Evolutionary conservation across 2,888 invertebrate species (phyloP), one percentile per base, ranked within the genome.

Genomic region (Caenorhabditis panamensis): DNA sequence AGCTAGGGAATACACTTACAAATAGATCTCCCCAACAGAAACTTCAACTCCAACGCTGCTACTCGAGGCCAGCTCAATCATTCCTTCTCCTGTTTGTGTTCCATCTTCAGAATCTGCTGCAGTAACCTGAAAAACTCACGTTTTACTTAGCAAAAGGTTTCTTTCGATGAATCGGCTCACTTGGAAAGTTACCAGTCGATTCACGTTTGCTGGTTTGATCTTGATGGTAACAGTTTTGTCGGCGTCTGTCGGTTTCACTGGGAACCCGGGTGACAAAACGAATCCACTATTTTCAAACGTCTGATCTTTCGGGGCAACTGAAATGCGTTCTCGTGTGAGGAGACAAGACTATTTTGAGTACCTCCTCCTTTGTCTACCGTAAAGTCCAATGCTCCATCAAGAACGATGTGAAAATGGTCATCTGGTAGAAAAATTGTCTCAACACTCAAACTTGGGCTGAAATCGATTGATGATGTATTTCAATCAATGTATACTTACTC

Each of bases 331-430:
- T 69, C 20, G 51, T 9, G n/a, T n/a, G n/a, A n/a, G n/a, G n/a
- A n/a, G n/a, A n/a, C n/a, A n/a, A n/a, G n/a, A n/a, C n/a, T n/a
- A n/a, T n/a, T n/a, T n/a, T n/a, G n/a, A n/a, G n/a, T 47, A 31
- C 47, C 36, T 54, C 72, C 72, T 18, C 47, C 56, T 4, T 58
- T 47, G 0, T 5, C 1, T n/a, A n/a, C n/a, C n/a, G n/a, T n/a
- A n/a, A n/a, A n/a, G n/a, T n/a, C n/a, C n/a, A n/a, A n/a, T n/a
- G n/a, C 24, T 4, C 41, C 24, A 16, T 11, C 11, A 13, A 1
- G 24, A 13, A 16, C n/a, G 4, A 73, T 28, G 26, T 64, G 44
- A n/a, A 73, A 73, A n/a, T 49, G 22, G 1, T 56, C 49, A 5
- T 64, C 59, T 8, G 16, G 26, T 1, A 73, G 31, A 28, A 26